A percentile compares a stretch with the other conserved stretches of the same genome.
Evolutionary conservation across 2,113 vertebrate genomes (phyloP).

Genomic region (Lampris incognitus): DNA sequence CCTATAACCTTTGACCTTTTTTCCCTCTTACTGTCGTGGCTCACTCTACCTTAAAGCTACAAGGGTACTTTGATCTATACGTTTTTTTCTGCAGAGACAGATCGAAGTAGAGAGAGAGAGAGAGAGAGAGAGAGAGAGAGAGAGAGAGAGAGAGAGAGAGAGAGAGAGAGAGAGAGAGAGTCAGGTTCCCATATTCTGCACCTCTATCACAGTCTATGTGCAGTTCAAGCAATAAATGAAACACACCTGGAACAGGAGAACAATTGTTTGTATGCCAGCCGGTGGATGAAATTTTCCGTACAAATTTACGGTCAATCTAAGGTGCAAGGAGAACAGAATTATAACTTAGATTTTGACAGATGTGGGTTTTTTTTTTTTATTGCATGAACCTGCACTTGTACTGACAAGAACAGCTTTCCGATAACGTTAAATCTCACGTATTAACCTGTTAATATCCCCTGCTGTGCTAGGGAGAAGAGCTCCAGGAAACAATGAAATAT

Average conservation of each 20-base stretch:
- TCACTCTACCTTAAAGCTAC: constrained; percentile 38
- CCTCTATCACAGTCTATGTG: constrained; percentile 33
- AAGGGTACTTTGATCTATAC: constrained; percentile 47
- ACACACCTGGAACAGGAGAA: constrained; percentile 42
- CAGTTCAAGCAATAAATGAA: constrained; percentile 35
- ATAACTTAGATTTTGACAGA: neutral
- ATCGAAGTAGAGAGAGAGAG: constrained; percentile 7
- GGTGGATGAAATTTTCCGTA: constrained; percentile 8
- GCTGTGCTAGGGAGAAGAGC: constrained; percentile 10
- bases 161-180: constrained; percentile 26
- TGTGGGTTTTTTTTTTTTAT: neutral
- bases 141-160: constrained; percentile 23
- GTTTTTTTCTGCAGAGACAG: constrained; percentile 29
- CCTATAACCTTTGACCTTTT: constrained; percentile 32
- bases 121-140: constrained; percentile 22
- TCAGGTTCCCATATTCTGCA: constrained; percentile 28
- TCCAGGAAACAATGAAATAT: constrained; percentile 71
- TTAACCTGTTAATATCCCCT: neutral
- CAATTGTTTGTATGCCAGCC: constrained; percentile 11
- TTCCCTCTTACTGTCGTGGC: neutral
- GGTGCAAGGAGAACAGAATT: neutral
- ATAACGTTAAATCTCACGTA: neutral
- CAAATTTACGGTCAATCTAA: constrained; percentile 5
- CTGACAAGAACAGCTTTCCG: neutral
- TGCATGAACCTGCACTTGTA: neutral